phyloP scores from a whole-genome alignment of 1,140 invertebrate genomes.

The Anoplolepis gracilipes region DNA sequence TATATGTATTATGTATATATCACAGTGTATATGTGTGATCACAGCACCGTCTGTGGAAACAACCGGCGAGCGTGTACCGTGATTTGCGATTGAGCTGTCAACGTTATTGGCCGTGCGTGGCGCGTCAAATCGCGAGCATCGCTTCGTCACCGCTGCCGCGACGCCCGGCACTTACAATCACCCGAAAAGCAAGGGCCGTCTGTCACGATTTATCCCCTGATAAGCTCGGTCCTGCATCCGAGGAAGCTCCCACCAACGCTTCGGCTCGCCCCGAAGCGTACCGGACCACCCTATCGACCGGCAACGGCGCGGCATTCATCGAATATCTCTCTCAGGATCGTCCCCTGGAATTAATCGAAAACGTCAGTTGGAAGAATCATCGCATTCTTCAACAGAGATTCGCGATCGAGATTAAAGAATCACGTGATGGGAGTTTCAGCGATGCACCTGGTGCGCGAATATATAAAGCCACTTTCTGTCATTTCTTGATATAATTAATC shows the following conservation, averaged over 20 bases:
- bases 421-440: no score
- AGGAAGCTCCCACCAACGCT: constrained; percentile 59
- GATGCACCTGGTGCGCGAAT: no score
- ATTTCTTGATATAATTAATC: neutral
- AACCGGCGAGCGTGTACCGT: constrained; percentile 7
- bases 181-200: neutral
- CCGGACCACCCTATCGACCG: constrained; percentile 31
- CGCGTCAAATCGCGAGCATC: constrained; percentile 43
- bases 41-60: constrained; percentile 49
- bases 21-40: constrained; percentile 35
- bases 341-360: constrained; percentile 20
- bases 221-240: neutral
- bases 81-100: constrained; percentile 19
- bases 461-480: no score
- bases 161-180: constrained; percentile 37
- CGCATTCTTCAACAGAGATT: no score
- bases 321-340: constrained; percentile 26
- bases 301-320: constrained; percentile 26
- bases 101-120: constrained; percentile 29
- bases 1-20: neutral
- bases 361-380: neutral
- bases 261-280: constrained; percentile 35
- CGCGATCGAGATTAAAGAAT: neutral
- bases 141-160: constrained; percentile 62
- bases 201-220: constrained; percentile 32